Evolutionary conservation across 1,140 invertebrate genomes (phyloP), one percentile per base, ranked within the genome.

Genomic region (Diachasmimorpha longicaudata): DNA sequence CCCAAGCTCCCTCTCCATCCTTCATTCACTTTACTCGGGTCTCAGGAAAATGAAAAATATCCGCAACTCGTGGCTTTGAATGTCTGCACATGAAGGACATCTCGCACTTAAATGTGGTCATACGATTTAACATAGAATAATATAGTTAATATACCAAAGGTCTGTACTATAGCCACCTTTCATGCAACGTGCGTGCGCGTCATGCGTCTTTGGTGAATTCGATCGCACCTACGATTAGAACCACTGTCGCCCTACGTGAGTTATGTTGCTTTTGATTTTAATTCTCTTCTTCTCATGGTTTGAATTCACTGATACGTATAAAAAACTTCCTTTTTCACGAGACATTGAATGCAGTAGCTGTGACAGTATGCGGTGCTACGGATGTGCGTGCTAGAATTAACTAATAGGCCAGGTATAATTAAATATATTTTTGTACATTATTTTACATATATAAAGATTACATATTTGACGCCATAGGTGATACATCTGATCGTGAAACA

Each of bases 1-100:
- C 81, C 79, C 82, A 83, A 81, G 81, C 77, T 79, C 81, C 19
- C 19, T 63, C 23, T 31, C 48, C 48, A 4, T 55, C 48, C 19
- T 16, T 55, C 9, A 19, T 14, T 55, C 4, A 55, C 48, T 63
- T 63, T 6, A 9, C 23, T 74, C 70, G 58, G 67, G 25, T n/a
- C 68, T n/a, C 14, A 46, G 3, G 4, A 23, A 74, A 67, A 19
- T 63, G 39, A 74, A 31, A 63, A 36, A 63, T 63, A 63, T 73
- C 52, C 42, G 44, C 58, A 37, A 19, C 36, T 73, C 58, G 58
- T 63, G 58, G 58, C 58, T 4, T 11, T 31, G 21, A 63, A 63
- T 63, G 58, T 63, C 19, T 25, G 48, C 19, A 63, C 58, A 25
- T 63, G 10, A 1, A 63, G 58, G 58, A 23, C 23, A 63, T 63